Percentiles rank a stretch among this genome's conserved stretches.
phyloP scores from a whole-genome alignment of 2,113 vertebrate species.

The Coracopsis vasa region DNA sequence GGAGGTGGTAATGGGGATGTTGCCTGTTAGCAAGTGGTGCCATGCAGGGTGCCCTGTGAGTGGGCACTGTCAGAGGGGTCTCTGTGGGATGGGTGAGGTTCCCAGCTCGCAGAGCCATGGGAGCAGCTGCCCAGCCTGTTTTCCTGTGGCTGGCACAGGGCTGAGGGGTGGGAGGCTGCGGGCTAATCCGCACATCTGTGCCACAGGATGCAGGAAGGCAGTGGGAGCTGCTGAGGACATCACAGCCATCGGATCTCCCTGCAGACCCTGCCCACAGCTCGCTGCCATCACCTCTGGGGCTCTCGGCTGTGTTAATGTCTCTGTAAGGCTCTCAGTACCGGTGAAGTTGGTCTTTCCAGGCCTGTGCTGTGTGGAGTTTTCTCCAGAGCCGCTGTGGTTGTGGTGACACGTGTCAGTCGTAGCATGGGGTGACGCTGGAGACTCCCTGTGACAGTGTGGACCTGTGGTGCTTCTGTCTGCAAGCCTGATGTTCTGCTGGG shows the following conservation, averaged over 20 bases:
- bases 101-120: rapidly evolving
- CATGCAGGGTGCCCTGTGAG: rapidly evolving
- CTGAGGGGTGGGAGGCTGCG: background rate
- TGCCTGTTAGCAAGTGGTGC: background rate
- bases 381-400: background rate
- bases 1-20: background rate
- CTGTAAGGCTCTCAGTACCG: rapidly evolving
- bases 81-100: rapidly evolving
- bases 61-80: background rate
- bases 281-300: background rate
- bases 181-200: background rate
- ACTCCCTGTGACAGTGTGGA: background rate
- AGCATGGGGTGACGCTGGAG: background rate
- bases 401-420: background rate
- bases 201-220: background rate
- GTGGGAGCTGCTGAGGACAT: background rate
- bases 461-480: background rate
- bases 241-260: rapidly evolving
- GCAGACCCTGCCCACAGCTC: background rate
- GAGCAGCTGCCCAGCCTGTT: background rate
- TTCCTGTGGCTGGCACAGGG: background rate
- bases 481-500: background rate
- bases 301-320: background rate
- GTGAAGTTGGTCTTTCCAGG: background rate
- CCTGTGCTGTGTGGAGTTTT: background rate